Base-by-base conservation (phyloP, 2,113 vertebrate genomes). In the Hylia prasina region DNA sequence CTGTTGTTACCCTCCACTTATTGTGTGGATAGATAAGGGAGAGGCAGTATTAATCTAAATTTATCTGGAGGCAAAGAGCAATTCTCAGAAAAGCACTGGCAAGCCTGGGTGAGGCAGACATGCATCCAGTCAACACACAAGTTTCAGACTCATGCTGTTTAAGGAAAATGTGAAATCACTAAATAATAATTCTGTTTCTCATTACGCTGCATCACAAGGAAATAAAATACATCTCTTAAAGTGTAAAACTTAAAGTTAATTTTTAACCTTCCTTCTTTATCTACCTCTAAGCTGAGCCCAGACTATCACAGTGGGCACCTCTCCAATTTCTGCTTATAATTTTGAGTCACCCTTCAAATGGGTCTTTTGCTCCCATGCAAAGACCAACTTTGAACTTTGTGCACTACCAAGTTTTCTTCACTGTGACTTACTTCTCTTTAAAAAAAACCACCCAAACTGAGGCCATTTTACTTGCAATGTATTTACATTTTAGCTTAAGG, bases 211-310 rank as follows among this genome's bases (percentile, higher is more conserved):
- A 42, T 61, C 37, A 35, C 45, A 89, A 57, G 69, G 77, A 84
- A 73, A 27, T 68, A 33, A 18, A 84, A 42, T 13, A 20, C 30
- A 21, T 54, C 39, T 84, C 54, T 51, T 63, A 89, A 84, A 0
- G 7, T 7, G 30, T 51, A 92, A 83, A 92, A 83, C 31, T 45
- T 89, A 16, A 35, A 73, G 92, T 94, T 96, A 93, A 96, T 44
- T 37, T 51, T 96, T 94, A 96, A 97, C 90, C 75, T 66, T 39
- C 31, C 33, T 61, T 73, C 69, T 89, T 91, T 94, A 96, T 89
- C 92, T 83, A 2, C 17, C 20, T 57, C 35, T 78, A 45, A 95
- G 16, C 56, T 75, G 56, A 91, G 25, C 24, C 83, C 72, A 63
- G 45, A 47, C 39, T 73, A 73, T 83, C 77, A 81, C 80, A 82